Evolutionary conservation across 92 coral and sea anemone genomes (phyloP).

Genomic region (Paragorgia papillata): DNA sequence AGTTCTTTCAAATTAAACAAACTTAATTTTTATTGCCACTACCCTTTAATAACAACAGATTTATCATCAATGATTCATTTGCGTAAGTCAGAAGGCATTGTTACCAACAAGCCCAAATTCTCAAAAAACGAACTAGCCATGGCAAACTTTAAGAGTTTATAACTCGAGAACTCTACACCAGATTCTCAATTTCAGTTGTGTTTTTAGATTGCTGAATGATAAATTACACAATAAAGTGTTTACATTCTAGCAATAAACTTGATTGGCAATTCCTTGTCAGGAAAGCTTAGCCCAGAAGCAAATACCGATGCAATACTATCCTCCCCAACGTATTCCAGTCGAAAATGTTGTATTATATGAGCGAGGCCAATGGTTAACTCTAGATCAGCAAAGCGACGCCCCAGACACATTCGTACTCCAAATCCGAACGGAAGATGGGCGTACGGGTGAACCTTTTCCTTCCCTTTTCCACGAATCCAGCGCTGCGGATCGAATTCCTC

Average conservation of each 20-base stretch:
- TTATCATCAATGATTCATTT: too few species aligned
- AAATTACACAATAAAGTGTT: too few species aligned
- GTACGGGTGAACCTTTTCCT: neutral
- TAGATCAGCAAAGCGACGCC: neutral
- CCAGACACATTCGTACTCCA: constrained; percentile 4
- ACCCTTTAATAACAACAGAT: too few species aligned
- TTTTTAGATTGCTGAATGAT: too few species aligned
- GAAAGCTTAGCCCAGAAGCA: neutral
- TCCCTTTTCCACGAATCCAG: neutral
- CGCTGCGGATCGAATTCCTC: neutral
- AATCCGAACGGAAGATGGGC: neutral
- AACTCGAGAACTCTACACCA: too few species aligned
- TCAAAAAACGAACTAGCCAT: too few species aligned
- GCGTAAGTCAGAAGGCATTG: too few species aligned
- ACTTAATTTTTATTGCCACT: too few species aligned
- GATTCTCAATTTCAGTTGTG: too few species aligned
- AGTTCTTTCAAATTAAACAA: too few species aligned
- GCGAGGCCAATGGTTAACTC: neutral
- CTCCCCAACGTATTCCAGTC: neutral
- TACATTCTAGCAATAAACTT: neutral
- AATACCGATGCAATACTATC: neutral
- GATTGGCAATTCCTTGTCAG: neutral
- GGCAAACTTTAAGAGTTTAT: too few species aligned
- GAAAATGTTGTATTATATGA: neutral
- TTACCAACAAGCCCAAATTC: too few species aligned